Percentiles rank a stretch among this genome's conserved stretches.
These are phyloP conservation scores for Hypanus sabinus DNA, from an alignment of 2,113 vertebrate species.

Conservation along the genomic window DNA sequence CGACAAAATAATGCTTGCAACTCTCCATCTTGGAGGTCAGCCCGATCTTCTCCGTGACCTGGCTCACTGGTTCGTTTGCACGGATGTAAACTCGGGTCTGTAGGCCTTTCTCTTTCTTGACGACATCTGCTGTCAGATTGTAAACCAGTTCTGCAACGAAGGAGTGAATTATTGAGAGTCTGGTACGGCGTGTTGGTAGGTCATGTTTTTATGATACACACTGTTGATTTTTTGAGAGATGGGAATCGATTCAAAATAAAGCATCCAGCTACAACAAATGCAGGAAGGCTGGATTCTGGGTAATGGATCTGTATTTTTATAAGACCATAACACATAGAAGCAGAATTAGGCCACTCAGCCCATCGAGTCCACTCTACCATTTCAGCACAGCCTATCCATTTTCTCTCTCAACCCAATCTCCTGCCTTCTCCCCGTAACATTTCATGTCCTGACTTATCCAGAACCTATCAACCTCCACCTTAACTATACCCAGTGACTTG, in stretches of 20 bases:
- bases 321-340: too few relatives aligned
- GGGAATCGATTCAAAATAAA: neutral
- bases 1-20: conserved; percentile 72
- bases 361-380: too few relatives aligned
- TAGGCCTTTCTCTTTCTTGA: conserved; percentile 76
- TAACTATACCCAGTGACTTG: too few relatives aligned
- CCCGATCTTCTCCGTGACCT: conserved; percentile 65
- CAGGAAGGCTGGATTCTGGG: neutral
- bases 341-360: too few relatives aligned
- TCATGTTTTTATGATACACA: neutral
- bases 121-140: conserved; percentile 79
- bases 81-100: conserved; percentile 71
- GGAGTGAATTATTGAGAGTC: neutral
- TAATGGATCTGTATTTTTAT: neutral
- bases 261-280: neutral
- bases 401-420: too few relatives aligned
- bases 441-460: too few relatives aligned
- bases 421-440: too few relatives aligned
- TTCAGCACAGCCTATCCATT: too few relatives aligned
- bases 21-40: conserved; percentile 65
- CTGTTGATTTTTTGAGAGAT: neutral
- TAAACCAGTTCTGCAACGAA: conserved; percentile 72
- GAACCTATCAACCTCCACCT: too few relatives aligned
- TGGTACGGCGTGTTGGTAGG: neutral
- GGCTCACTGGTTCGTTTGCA: conserved; percentile 68